A percentile compares a stretch with the other conserved stretches of the same genome.
These are phyloP conservation scores for Tympanoctomys barrerae DNA, from an alignment of 2,797 vertebrate species.

Conservation along the genomic window DNA sequence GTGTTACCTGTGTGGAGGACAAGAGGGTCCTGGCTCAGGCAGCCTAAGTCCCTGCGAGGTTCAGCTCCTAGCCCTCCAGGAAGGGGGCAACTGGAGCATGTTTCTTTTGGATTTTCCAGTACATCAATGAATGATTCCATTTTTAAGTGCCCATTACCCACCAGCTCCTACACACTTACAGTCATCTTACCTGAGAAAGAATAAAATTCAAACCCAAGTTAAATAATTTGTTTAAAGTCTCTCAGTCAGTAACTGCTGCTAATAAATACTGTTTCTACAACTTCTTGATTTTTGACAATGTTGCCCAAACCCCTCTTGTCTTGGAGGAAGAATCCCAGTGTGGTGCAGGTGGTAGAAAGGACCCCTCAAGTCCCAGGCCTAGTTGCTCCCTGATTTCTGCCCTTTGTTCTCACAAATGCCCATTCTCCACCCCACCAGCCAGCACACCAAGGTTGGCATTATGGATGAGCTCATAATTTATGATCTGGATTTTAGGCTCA, in stretches of 20 bases:
- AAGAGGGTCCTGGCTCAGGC: neutral
- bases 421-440: neutral
- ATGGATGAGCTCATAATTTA: neutral
- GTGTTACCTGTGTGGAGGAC: neutral
- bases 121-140: neutral
- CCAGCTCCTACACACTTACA: neutral
- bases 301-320: neutral
- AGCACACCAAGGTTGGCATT: accelerated
- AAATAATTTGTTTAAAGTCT: neutral
- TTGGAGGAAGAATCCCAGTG: neutral
- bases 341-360: accelerated
- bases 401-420: accelerated
- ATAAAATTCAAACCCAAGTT: neutral
- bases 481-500: neutral
- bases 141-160: neutral
- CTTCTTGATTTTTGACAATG: neutral
- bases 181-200: neutral
- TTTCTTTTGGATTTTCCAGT: neutral
- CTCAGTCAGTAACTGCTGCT: neutral
- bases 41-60: neutral
- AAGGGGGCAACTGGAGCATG: neutral
- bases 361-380: accelerated
- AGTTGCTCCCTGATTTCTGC: too few species aligned
- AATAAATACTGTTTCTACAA: neutral
- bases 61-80: neutral